Conservation (phyloP, 2,888 invertebrate species). For the Azorinus chamasolen region DNA sequence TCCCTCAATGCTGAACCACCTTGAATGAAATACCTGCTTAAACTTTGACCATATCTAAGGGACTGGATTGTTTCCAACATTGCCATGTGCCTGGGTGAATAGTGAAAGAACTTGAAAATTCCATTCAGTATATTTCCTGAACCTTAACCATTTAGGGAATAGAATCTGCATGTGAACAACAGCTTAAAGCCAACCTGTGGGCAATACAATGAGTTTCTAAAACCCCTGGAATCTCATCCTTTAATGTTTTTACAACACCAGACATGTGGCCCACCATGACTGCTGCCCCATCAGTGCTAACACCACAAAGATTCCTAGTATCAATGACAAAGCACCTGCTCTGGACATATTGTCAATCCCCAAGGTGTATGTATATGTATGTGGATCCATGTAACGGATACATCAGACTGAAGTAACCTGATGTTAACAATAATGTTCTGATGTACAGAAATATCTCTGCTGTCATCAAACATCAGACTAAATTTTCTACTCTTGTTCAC, state of each 20-base stretch:
- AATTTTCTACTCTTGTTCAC: conserved; percentile 5
- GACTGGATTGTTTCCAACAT: conserved; percentile 8
- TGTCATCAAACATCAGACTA: conserved; percentile 41
- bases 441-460: conserved; percentile 26
- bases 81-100: conserved; percentile 30
- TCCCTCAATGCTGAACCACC: conserved; percentile 52
- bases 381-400: conserved; percentile 18
- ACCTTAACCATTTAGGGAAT: conserved; percentile 55
- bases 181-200: conserved; percentile 50
- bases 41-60: conserved; percentile 1
- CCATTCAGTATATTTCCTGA: conserved; percentile 49
- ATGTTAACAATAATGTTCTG: conserved; percentile 46
- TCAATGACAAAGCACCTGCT: conserved; percentile 39
- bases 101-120: conserved; percentile 32
- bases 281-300: conserved; percentile 56
- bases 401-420: conserved; percentile 15
- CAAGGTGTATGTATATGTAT: conserved; percentile 30
- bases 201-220: conserved; percentile 60
- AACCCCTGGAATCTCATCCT: conserved; percentile 32
- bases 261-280: too few relatives aligned
- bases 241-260: too few relatives aligned
- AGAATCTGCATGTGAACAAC: conserved; percentile 32
- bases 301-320: conserved; percentile 34
- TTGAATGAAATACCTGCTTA: conserved; percentile 31
- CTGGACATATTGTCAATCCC: conserved; percentile 25